Base-by-base conservation (phyloP, 2,888 invertebrate genomes). In the Rosalia funebris region DNA sequence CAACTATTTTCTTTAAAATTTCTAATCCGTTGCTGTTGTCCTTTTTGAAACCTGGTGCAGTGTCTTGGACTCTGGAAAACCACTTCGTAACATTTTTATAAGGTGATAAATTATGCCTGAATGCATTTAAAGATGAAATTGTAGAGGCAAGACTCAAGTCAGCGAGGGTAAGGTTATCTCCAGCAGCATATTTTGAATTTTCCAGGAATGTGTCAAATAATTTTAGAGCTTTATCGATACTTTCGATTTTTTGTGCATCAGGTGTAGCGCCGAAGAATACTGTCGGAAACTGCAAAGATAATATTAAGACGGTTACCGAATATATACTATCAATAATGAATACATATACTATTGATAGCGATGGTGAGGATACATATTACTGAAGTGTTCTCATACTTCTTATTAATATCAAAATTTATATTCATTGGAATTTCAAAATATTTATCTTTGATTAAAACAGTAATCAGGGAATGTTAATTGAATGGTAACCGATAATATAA, bases 31-130 rank as follows among this genome's bases (percentile, higher is more conserved):
- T n/a, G n/a, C n/a, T n/a, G n/a, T n/a, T n/a, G n/a, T n/a, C n/a
- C n/a, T 47, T 34, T 17, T 47, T 15, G 12, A 34, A 47, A 1
- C 47, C 47, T 17, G 47, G 47, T 9, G 36, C 34, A 1, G 34
- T 34, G 9, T 15, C 5, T 11, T 34, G 20, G 1, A 47, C n/a
- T 11, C 34, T 47, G 7, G 34, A 14, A 34, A n/a, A 47, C 47
- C 47, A 47, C 11, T 34, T 47, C 1, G 15, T 47, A 11, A 47
- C 16, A 47, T 47, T 34, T 10, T 34, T 47, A 34, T 34, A 47
- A 16, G 47, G 47, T 1, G 47, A 16, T 1, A 47, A 1, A 4
- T 47, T 34, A 17, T 47, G 36, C 1, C 25, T 17, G 2, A 34
- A 7, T 11, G n/a, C 17, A 16, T 16, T 34, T 16, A 47, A 4